A percentile compares a stretch with the other conserved stretches of the same genome.
These are phyloP conservation scores for Wiebesia pumilae DNA, from an alignment of 1,140 invertebrate species.

Conservation along the genomic window DNA sequence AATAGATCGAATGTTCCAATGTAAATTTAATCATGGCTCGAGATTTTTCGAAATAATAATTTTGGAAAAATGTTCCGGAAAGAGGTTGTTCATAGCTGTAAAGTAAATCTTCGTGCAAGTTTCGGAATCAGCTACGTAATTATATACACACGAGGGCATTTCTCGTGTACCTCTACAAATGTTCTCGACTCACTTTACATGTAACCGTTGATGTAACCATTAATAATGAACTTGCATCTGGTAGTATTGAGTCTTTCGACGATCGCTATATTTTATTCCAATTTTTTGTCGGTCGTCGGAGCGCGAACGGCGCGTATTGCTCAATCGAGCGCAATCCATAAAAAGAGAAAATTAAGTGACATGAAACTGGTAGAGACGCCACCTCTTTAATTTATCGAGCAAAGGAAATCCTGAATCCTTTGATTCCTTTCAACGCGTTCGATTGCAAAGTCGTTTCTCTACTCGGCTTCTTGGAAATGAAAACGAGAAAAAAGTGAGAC, in stretches of 20 bases:
- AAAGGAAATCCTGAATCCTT: background rate
- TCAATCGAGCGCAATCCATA: background rate
- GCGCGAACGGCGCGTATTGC: background rate
- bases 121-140: background rate
- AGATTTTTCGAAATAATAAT: background rate
- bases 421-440: constrained; percentile 11
- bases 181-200: background rate
- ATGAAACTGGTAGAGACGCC: background rate
- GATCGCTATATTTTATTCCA: background rate
- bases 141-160: background rate
- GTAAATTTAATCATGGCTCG: background rate
- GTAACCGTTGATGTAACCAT: constrained; percentile 4
- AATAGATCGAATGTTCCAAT: background rate
- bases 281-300: background rate
- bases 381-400: constrained; percentile 12
- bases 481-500: constrained; percentile 23
- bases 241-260: background rate
- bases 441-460: constrained; percentile 19
- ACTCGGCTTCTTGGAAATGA: constrained; percentile 10
- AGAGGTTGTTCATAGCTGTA: background rate
- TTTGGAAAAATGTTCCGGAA: background rate
- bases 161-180: background rate
- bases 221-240: background rate
- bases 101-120: constrained; percentile 1
- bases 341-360: background rate